phyloP scores from a whole-genome alignment of 2,113 vertebrate genomes.

The Daboia siamensis region DNA sequence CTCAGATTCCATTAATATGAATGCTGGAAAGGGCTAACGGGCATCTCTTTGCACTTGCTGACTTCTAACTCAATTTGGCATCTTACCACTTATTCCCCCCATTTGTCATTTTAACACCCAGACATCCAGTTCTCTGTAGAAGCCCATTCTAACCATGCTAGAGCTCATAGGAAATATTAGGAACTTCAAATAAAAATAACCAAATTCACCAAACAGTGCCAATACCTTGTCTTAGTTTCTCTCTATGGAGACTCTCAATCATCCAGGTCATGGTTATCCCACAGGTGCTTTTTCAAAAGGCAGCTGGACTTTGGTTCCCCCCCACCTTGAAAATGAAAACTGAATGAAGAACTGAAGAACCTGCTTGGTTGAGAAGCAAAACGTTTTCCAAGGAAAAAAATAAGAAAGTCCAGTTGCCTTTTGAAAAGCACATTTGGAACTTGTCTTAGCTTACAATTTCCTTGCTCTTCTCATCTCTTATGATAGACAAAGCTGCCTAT shows the following conservation, averaged over 20 bases:
- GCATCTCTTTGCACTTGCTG: neutral
- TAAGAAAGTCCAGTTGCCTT: neutral
- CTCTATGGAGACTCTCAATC: neutral
- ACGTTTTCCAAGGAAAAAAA: neutral
- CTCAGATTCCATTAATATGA: neutral
- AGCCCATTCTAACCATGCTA: neutral
- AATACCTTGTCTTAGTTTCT: neutral
- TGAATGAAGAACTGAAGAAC: neutral
- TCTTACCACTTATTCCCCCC: neutral
- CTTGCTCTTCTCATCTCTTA: neutral
- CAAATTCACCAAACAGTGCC: neutral
- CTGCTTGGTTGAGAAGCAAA: neutral
- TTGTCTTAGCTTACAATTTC: neutral
- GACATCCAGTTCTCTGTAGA: neutral
- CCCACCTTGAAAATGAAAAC: neutral
- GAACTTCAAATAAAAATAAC: neutral
- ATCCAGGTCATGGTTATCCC: neutral
- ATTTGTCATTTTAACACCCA: neutral
- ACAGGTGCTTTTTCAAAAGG: neutral
- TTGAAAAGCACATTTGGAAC: neutral
- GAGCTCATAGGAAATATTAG: neutral
- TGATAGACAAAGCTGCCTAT: neutral
- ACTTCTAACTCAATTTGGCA: neutral
- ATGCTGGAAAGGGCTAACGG: neutral
- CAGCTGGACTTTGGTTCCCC: neutral